Conservation (phyloP, 2,113 vertebrate species). For the Rafetus swinhoei region DNA sequence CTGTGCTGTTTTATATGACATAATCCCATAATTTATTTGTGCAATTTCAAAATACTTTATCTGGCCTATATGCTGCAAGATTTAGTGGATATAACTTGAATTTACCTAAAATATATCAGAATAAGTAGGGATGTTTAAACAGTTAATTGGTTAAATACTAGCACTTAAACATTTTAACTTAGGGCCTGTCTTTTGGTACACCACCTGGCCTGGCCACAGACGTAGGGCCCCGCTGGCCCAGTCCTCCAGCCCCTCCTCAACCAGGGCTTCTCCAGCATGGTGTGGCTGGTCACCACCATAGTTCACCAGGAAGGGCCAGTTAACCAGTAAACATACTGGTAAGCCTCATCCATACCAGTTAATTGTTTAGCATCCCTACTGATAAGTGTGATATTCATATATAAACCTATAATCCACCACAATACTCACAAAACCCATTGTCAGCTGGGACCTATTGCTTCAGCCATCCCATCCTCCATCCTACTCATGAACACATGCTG, state of each 20-base stretch:
- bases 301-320: no score
- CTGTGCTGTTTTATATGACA: neutral
- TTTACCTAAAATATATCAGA: neutral
- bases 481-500: neutral
- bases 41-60: neutral
- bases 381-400: neutral
- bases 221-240: no score
- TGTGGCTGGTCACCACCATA: no score
- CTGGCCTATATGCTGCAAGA: neutral
- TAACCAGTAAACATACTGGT: no score
- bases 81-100: neutral
- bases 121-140: no score
- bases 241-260: no score
- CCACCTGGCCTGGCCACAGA: no score
- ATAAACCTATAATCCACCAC: neutral
- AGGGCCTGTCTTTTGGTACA: neutral
- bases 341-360: no score
- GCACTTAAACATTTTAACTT: no score
- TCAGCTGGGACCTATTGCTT: neutral
- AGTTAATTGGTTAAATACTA: no score
- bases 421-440: neutral
- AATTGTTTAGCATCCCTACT: no score
- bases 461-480: neutral
- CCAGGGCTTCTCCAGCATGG: no score
- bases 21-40: neutral